phyloP scores from a whole-genome alignment of 1,140 invertebrate genomes.

The Nixonia krombeini region DNA sequence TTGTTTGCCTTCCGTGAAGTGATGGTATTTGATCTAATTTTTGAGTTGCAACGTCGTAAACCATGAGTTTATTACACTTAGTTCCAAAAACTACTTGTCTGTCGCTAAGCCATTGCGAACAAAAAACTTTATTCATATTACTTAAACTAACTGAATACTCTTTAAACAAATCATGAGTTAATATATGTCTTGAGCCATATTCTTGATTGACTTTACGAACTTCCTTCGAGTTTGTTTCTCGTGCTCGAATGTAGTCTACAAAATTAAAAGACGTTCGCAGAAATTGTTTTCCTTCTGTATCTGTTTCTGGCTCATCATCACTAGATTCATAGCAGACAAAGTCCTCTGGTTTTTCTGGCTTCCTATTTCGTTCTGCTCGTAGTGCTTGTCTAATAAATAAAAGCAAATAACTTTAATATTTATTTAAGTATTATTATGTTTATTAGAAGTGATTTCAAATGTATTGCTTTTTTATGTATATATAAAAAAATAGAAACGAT shows the following conservation, averaged over 20 bases:
- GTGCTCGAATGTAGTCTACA: slow-evolving; percentile 84
- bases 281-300: slow-evolving; percentile 78
- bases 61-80: slow-evolving; percentile 93
- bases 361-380: slow-evolving; percentile 78
- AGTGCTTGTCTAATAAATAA: slow-evolving; percentile 54
- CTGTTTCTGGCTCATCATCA: slow-evolving; percentile 85
- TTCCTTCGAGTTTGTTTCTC: slow-evolving; percentile 81
- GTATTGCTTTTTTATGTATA: too few relatives aligned
- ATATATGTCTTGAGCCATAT: slow-evolving; percentile 87
- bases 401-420: too few relatives aligned
- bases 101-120: slow-evolving; percentile 95
- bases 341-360: slow-evolving; percentile 89
- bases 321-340: slow-evolving; percentile 90
- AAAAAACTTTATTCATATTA: slow-evolving; percentile 96
- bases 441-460: too few relatives aligned
- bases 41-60: slow-evolving; percentile 67
- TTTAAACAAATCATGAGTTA: slow-evolving; percentile 90
- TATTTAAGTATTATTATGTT: too few relatives aligned
- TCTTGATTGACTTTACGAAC: slow-evolving; percentile 81
- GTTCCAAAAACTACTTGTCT: slow-evolving; percentile 95
- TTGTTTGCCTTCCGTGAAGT: slow-evolving; percentile 76
- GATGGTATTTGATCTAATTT: slow-evolving; percentile 88
- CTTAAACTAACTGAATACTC: slow-evolving; percentile 86
- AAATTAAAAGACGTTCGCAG: slow-evolving; percentile 87
- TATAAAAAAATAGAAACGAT: too few relatives aligned